Evolutionary conservation across 23 tunicate genomes (phyloP).

Genomic region (Styela clava): DNA sequence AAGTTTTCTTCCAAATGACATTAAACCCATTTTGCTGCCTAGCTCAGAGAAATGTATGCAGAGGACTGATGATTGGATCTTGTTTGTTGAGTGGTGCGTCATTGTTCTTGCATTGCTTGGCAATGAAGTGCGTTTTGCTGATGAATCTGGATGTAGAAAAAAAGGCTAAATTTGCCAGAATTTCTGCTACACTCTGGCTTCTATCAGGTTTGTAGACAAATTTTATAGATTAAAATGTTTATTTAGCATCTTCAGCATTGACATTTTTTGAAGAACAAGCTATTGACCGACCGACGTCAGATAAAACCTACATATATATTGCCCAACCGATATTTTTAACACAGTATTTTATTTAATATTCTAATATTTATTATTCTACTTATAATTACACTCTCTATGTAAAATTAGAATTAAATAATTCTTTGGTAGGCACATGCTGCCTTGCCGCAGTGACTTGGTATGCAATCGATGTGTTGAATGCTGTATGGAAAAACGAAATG

Average conservation of each 20-base stretch:
- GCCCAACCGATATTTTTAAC: no score
- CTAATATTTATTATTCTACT: no score
- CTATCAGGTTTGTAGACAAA: constrained; percentile 23
- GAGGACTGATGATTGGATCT: constrained; percentile 56
- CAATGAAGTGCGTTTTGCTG: constrained; percentile 50
- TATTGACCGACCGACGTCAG: no score
- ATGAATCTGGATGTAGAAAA: constrained; percentile 25
- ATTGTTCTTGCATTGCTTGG: constrained; percentile 31
- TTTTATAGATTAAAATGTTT: no score
- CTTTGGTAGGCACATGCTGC: constrained; percentile 44
- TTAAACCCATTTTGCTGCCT: no score
- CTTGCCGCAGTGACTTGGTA: constrained; percentile 58
- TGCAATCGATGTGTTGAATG: constrained; percentile 57
- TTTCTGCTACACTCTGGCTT: constrained; percentile 33
- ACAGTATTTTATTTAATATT: no score
- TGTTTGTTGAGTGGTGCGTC: constrained; percentile 42
- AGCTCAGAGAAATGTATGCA: constrained; percentile 53
- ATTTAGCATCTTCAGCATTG: no score
- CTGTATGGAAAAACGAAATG: constrained; percentile 42
- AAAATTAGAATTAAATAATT: no score
- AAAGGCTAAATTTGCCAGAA: constrained; percentile 29
- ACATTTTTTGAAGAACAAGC: no score
- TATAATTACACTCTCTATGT: no score
- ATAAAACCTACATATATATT: no score
- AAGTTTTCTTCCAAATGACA: no score